Evolutionary conservation across 2,888 invertebrate species (phyloP).

Genomic region (Archips xylosteana): DNA sequence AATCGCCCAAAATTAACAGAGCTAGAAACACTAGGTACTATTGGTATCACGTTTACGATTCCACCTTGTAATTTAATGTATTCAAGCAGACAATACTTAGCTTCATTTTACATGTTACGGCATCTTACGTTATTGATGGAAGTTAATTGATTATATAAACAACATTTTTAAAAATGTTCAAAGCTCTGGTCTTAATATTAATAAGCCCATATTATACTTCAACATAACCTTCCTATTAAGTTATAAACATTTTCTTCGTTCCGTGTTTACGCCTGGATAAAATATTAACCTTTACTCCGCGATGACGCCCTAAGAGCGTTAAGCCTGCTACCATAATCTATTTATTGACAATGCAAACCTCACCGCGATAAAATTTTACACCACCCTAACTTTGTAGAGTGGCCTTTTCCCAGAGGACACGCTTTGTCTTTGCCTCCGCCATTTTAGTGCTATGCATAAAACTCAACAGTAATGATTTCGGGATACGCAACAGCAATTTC

Average conservation of each 20-base stretch:
- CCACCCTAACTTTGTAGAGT: constrained; percentile 31
- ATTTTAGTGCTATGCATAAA: constrained; percentile 39
- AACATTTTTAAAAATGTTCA: too few relatives aligned
- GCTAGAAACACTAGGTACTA: too few relatives aligned
- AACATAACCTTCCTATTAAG: too few relatives aligned
- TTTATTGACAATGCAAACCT: constrained; percentile 41
- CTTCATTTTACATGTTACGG: too few relatives aligned
- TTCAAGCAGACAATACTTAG: too few relatives aligned
- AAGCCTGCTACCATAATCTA: constrained; percentile 28
- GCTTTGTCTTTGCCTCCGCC: constrained; percentile 31
- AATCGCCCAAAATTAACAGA: too few relatives aligned
- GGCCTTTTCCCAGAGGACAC: constrained; percentile 10
- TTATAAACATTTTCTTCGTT: not conserved
- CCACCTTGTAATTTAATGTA: too few relatives aligned
- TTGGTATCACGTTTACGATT: too few relatives aligned
- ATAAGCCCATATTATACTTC: too few relatives aligned
- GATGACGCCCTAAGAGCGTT: constrained; percentile 27
- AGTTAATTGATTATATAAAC: too few relatives aligned
- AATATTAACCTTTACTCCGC: constrained; percentile 18
- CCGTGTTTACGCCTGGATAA: not conserved
- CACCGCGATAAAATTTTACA: constrained; percentile 39
- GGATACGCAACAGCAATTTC: constrained; percentile 35
- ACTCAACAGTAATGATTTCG: constrained; percentile 39
- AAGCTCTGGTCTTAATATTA: too few relatives aligned
- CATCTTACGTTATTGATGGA: too few relatives aligned